These are phyloP conservation scores for Heterodera carotae DNA, from an alignment of 1,140 invertebrate genomes.

Conservation along the genomic window DNA sequence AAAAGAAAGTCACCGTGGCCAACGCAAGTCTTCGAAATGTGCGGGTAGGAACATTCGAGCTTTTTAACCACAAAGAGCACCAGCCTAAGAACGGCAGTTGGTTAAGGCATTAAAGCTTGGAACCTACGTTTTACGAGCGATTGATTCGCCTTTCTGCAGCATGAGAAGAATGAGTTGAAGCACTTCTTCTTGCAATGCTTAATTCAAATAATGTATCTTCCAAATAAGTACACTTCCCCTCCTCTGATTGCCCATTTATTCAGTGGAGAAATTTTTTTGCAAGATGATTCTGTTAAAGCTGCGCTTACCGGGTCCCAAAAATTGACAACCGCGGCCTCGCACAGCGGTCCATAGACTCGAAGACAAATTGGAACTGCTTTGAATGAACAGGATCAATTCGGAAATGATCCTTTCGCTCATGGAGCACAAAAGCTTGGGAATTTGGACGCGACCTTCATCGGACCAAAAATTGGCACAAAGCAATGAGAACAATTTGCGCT, in stretches of 20 bases:
- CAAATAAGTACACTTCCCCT: too few species aligned
- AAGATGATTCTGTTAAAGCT: constrained; percentile 14
- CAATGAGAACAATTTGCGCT: constrained; percentile 86
- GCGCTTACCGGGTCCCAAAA: constrained; percentile 82
- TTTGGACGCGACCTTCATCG: constrained; percentile 70
- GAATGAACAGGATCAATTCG: constrained; percentile 89
- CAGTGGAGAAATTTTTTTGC: neutral
- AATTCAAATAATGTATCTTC: constrained; percentile 15
- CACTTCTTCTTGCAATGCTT: constrained; percentile 91
- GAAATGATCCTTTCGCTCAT: constrained; percentile 90
- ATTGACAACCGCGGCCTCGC: constrained; percentile 91
- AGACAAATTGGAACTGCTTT: constrained; percentile 86
- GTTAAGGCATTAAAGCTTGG: neutral
- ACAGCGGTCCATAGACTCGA: constrained; percentile 96
- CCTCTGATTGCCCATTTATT: too few species aligned
- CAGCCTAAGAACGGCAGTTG: constrained; percentile 66
- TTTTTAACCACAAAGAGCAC: constrained; percentile 98
- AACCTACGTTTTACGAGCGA: constrained; percentile 83
- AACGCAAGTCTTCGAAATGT: constrained; percentile 96
- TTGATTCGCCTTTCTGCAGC: constrained; percentile 90
- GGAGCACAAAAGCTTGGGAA: constrained; percentile 78
- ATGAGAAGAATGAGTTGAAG: constrained; percentile 88
- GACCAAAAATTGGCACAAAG: constrained; percentile 69
- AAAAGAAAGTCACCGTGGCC: constrained; percentile 73
- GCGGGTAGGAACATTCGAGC: constrained; percentile 89